Conservation (phyloP, 2,888 invertebrate genomes). For the Troides helena region DNA sequence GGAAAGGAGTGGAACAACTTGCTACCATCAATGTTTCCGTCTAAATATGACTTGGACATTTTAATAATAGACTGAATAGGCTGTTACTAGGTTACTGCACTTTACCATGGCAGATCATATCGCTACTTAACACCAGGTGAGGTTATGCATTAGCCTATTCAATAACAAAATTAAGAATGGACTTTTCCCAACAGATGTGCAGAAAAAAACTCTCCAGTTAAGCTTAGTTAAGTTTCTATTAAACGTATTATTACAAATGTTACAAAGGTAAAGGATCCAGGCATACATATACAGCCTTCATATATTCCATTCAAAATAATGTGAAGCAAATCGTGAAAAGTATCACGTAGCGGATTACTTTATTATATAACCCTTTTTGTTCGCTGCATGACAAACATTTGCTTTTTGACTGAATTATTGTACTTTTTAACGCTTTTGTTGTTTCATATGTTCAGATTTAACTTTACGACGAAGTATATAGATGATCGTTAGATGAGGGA, state of each 20-base stretch:
- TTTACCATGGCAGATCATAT: too few species aligned
- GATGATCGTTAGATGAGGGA: not conserved
- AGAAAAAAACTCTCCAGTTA: too few species aligned
- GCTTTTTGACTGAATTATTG: not conserved
- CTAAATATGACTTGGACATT: too few species aligned
- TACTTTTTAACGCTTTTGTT: not conserved
- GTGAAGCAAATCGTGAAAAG: not conserved
- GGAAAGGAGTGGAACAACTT: too few species aligned
- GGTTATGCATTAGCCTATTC: too few species aligned
- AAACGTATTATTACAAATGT: not conserved
- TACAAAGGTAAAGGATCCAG: not conserved
- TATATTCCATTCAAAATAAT: not conserved
- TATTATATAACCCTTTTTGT: constrained; percentile 2
- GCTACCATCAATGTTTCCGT: too few species aligned
- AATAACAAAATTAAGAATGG: too few species aligned
- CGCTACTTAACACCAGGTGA: too few species aligned
- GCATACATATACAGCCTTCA: not conserved
- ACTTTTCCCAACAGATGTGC: too few species aligned
- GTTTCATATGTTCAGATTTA: not conserved
- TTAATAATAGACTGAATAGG: too few species aligned
- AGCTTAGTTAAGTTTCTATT: not conserved
- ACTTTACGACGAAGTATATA: not conserved
- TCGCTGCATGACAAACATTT: not conserved
- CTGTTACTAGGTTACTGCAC: too few species aligned
- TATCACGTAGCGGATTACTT: constrained; percentile 1